Conservation (phyloP, 2,113 vertebrate species). For the Ramphastos sulfuratus region DNA sequence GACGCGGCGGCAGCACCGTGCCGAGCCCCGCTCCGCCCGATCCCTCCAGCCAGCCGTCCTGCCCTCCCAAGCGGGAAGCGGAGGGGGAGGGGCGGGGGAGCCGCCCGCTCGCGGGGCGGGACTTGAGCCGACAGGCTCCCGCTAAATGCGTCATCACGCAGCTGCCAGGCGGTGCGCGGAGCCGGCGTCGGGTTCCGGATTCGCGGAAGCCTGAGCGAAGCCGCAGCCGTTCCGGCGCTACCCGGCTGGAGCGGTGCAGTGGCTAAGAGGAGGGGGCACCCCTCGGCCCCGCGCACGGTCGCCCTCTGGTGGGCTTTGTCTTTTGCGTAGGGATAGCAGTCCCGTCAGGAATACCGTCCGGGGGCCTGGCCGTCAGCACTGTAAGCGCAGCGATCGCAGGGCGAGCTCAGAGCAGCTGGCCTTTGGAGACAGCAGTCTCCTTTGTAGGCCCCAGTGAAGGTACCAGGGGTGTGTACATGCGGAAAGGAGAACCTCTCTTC, state of each 20-base stretch:
- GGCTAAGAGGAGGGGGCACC: no score
- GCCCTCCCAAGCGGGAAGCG: neutral
- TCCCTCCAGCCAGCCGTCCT: neutral
- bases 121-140: no score
- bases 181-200: neutral
- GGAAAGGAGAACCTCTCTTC: neutral
- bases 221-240: no score
- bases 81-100: neutral
- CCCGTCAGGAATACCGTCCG: fast-evolving
- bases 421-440: fast-evolving
- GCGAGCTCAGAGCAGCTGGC: fast-evolving
- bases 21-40: neutral
- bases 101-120: neutral
- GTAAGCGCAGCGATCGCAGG: neutral
- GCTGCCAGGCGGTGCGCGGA: neutral
- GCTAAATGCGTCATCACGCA: neutral
- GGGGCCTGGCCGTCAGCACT: neutral
- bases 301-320: no score
- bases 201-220: no score
- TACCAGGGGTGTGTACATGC: fast-evolving
- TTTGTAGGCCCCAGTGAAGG: fast-evolving
- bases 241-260: no score
- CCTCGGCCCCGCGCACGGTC: no score
- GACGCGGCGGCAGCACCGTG: neutral
- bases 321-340: fast-evolving